Conservation (phyloP, 2,113 vertebrate species). For the Cyanistes caeruleus region DNA sequence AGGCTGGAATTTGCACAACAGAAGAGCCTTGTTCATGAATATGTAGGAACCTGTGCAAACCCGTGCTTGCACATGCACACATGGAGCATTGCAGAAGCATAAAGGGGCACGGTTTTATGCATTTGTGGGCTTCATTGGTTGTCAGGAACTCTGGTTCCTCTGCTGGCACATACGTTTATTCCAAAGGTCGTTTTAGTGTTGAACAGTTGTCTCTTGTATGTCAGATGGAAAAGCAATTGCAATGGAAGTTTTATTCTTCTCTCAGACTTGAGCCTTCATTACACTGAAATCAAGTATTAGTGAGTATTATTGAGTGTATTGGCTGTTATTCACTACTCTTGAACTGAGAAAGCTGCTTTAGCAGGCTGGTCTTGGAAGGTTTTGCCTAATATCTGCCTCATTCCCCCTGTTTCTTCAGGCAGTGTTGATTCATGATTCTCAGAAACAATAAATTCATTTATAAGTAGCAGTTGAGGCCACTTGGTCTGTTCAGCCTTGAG, state of each 20-base stretch:
- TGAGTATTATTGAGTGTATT: background rate
- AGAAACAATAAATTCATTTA: background rate
- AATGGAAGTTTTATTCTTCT: background rate
- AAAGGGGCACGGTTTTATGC: rapidly evolving
- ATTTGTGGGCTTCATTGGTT: background rate
- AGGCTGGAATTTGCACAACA: background rate
- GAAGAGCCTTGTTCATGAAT: background rate
- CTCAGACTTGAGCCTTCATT: background rate
- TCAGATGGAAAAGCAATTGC: background rate
- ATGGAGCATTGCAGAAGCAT: background rate
- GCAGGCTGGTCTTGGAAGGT: background rate
- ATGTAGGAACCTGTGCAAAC: background rate
- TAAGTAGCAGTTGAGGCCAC: background rate
- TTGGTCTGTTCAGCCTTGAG: background rate
- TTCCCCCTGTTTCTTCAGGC: background rate
- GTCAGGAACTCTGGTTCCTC: background rate
- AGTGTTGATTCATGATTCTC: background rate
- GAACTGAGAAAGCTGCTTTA: background rate
- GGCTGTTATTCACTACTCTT: background rate
- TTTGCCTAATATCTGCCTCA: background rate
- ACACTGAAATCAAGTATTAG: background rate
- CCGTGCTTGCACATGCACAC: background rate
- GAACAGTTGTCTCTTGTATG: background rate
- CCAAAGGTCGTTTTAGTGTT: background rate
- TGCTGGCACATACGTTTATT: background rate